Percentiles rank a stretch among this genome's conserved stretches.
These are phyloP conservation scores for Athrips mouffetella DNA, from an alignment of 2,888 invertebrate species.

Conservation along the genomic window DNA sequence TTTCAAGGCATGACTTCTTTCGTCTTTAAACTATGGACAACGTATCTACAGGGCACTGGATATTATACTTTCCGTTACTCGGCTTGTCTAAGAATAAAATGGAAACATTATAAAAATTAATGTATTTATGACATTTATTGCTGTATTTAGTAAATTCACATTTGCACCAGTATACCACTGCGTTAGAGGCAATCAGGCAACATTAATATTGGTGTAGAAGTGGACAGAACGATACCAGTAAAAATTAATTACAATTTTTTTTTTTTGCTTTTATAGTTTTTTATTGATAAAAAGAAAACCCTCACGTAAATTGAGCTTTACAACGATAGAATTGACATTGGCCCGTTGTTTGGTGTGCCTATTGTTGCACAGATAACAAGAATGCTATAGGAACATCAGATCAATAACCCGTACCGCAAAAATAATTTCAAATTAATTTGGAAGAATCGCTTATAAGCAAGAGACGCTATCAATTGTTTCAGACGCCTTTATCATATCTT, in stretches of 20 bases:
- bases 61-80: constrained; percentile 69
- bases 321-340: constrained; percentile 73
- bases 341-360: constrained; percentile 50
- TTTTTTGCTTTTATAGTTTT: constrained; percentile 43
- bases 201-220: constrained; percentile 53
- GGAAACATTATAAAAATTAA: constrained; percentile 71
- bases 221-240: constrained; percentile 68
- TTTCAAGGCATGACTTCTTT: constrained; percentile 75
- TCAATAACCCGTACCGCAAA: constrained; percentile 74
- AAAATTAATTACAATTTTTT: constrained; percentile 48
- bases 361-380: constrained; percentile 57
- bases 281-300: constrained; percentile 64
- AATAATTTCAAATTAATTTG: constrained; percentile 66
- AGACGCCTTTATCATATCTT: constrained; percentile 61
- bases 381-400: constrained; percentile 75
- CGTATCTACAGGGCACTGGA: constrained; percentile 76
- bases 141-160: constrained; percentile 68
- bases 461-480: constrained; percentile 64
- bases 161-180: constrained; percentile 62
- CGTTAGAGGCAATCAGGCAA: constrained; percentile 61
- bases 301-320: constrained; percentile 73
- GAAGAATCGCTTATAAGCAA: constrained; percentile 64
- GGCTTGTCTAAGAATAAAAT: constrained; percentile 63
- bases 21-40: constrained; percentile 74
- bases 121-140: constrained; percentile 58